Base-by-base conservation (phyloP, 2,797 vertebrate genomes). In the Pseudochromis fuscus region DNA sequence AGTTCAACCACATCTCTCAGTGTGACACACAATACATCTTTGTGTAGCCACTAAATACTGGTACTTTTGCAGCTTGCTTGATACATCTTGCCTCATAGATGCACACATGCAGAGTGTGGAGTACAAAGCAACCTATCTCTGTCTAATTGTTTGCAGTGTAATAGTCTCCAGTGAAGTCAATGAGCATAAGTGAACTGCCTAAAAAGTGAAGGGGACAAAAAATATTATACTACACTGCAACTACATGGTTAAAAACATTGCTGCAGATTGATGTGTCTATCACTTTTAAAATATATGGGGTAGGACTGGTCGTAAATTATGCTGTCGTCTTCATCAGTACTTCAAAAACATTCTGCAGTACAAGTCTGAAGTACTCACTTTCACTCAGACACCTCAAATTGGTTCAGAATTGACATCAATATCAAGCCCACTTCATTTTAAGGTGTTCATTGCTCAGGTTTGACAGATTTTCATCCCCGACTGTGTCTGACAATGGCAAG, bases 311-410 rank as follows among this genome's bases (percentile, higher is more conserved):
- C 66, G 37, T 50, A 19, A 67, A 48, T 37, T 5, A 56, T 48
- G 48, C 7, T 30, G 19, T 25, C 46, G 8, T 5, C 3, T 45
- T 27, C 44, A 45, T 72, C 53, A 46, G 55, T 57, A 35, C n/a
- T 50, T 40, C 4, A 30, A 50, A 42, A 27, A n/a, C 12, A 18
- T 42, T 65, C n/a, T 28, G 10, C 40, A 16, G 11, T 25, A 33
- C 10, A 63, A n/a, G 27, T 75, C 16, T 33, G 3, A 25, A 49
- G 12, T 10, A 21, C 21, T 57, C 25, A 40, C 55, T 58, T 23
- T 44, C 59, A 61, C 40, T 28, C 18, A 63, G 51, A 58, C 55
- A 62, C 45, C 40, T 67, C 23, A 67, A 40, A 89, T 76, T 52
- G 50, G 18, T 62, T 75, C 12, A 48, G 13, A 84, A 52, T 4